Conservation (phyloP, 2,888 invertebrate species). For the Pseudoips prasinana region DNA sequence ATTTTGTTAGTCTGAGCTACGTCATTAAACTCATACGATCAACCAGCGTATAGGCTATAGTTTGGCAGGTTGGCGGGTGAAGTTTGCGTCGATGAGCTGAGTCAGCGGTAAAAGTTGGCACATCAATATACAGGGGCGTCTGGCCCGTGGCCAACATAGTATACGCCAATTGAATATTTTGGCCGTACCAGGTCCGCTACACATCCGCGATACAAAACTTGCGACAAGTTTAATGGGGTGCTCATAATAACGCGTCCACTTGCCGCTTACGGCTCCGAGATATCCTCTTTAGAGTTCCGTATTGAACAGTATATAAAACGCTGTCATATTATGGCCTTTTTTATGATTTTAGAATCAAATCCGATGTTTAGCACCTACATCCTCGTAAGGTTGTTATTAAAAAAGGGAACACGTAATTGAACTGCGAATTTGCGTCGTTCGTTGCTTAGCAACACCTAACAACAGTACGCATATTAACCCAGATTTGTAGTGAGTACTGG, state of each 20-base stretch:
- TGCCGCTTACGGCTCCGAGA: conserved; percentile 26
- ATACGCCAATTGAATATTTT: conserved; percentile 78
- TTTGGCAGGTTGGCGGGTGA: conserved; percentile 61
- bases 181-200: conserved; percentile 50
- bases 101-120: conserved; percentile 68
- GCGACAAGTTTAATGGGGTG: conserved; percentile 60
- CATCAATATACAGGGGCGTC: conserved; percentile 69
- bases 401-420: too few relatives aligned
- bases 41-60: conserved; percentile 45
- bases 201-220: conserved; percentile 63
- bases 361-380: too few relatives aligned
- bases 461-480: too few relatives aligned
- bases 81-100: conserved; percentile 62
- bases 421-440: too few relatives aligned
- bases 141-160: conserved; percentile 68
- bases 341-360: too few relatives aligned
- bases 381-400: too few relatives aligned
- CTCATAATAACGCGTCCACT: conserved; percentile 47
- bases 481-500: too few relatives aligned
- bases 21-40: conserved; percentile 58
- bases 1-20: conserved; percentile 33
- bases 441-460: too few relatives aligned
- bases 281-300: too few relatives aligned
- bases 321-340: too few relatives aligned
- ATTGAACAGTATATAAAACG: too few relatives aligned